Percentiles rank a stretch among this genome's conserved stretches.
Evolutionary conservation across 1,140 invertebrate genomes (phyloP).

Genomic region (Zeugodacus cucurbitae): DNA sequence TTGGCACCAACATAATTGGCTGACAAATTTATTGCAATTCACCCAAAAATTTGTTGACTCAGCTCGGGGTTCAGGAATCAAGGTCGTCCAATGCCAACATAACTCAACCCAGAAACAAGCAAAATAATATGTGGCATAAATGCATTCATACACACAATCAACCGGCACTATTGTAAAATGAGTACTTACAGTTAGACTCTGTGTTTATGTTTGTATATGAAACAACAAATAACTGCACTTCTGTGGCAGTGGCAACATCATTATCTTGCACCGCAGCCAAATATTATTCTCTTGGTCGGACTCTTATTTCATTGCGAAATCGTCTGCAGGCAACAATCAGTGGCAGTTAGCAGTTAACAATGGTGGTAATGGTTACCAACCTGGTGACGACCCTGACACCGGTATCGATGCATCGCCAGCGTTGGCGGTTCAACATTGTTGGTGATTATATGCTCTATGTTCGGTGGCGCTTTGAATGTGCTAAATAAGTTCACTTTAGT

Average conservation of each 20-base stretch:
- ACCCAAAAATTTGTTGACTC: constrained; percentile 12
- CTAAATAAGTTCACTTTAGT: not conserved
- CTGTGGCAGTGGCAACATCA: not conserved
- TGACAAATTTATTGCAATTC: constrained; percentile 19
- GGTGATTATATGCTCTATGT: not conserved
- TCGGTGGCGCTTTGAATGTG: not conserved
- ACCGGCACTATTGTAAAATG: not conserved
- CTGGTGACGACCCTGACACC: constrained; percentile 12
- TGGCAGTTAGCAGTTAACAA: not conserved
- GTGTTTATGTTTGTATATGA: not conserved
- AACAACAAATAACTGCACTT: not conserved
- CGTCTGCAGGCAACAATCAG: not conserved
- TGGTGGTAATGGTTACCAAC: not conserved
- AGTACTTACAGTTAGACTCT: not conserved
- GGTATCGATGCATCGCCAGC: not conserved
- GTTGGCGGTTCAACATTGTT: not conserved
- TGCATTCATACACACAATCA: not conserved
- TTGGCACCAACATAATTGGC: not conserved
- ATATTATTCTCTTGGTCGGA: not conserved
- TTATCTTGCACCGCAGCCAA: not conserved
- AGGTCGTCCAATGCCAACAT: not conserved
- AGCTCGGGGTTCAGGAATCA: constrained; percentile 21
- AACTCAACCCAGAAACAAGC: not conserved
- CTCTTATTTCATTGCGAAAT: constrained; percentile 31
- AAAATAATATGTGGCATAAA: not conserved